These are phyloP conservation scores for Microctonus hyperodae DNA, from an alignment of 2,888 invertebrate genomes.

Conservation along the genomic window DNA sequence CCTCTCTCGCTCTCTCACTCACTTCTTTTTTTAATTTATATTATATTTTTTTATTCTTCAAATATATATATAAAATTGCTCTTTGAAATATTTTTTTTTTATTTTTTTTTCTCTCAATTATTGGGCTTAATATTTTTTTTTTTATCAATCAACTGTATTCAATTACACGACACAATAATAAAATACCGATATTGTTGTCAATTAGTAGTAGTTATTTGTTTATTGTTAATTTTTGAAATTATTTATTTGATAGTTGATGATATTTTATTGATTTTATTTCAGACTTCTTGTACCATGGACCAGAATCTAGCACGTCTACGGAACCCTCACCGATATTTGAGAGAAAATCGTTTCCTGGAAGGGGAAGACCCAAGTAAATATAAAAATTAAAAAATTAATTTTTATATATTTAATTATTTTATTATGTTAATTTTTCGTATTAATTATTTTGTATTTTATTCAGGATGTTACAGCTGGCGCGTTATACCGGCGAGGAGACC, in stretches of 20 bases:
- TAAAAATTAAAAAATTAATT: conserved; percentile 16
- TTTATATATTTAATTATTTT: conserved; percentile 2
- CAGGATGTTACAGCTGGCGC: conserved; percentile 64
- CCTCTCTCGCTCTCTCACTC: conserved; percentile 29
- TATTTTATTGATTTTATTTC: conserved; percentile 34
- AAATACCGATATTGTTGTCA: not conserved
- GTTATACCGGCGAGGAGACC: conserved; percentile 63
- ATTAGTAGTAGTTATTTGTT: not conserved
- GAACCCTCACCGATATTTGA: conserved; percentile 68
- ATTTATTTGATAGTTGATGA: conserved; percentile 3
- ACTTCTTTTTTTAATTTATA: not conserved
- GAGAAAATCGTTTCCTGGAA: conserved; percentile 61
- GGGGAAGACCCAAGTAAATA: conserved; percentile 58
- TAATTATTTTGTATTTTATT: conserved; percentile 1
- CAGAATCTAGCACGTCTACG: conserved; percentile 66
- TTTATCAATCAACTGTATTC: not conserved
- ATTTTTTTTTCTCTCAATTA: not conserved
- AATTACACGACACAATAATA: conserved; percentile 9
- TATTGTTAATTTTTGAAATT: not conserved
- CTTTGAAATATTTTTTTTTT: not conserved
- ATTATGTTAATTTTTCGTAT: not conserved
- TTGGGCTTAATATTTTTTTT: not conserved
- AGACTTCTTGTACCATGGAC: conserved; percentile 64
- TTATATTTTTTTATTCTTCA: conserved; percentile 19
- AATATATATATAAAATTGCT: not conserved